Evolutionary conservation across 2,113 vertebrate species (phyloP).

Genomic region (Cinclus cinclus): DNA sequence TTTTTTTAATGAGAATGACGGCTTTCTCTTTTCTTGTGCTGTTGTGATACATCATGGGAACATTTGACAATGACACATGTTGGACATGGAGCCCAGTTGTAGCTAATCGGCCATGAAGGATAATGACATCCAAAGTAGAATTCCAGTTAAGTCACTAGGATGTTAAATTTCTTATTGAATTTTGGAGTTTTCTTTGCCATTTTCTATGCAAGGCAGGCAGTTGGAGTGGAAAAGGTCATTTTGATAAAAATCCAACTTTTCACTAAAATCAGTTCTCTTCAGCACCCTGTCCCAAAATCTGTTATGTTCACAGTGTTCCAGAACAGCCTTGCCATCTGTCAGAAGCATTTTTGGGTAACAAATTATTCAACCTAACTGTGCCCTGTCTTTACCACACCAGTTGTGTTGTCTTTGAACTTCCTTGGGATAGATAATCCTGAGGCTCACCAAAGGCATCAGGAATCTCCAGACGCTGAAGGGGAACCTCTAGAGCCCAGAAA

Average conservation of each 20-base stretch:
- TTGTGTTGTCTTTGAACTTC: neutral
- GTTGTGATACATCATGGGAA: neutral
- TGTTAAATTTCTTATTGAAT: neutral
- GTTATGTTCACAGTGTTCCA: slow-evolving; percentile 49
- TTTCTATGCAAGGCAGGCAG: slow-evolving; percentile 15
- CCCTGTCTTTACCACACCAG: neutral
- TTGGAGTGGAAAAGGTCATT: slow-evolving; percentile 39
- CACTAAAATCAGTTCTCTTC: slow-evolving; percentile 48
- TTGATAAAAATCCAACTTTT: slow-evolving; percentile 50
- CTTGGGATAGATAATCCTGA: neutral
- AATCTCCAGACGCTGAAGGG: neutral
- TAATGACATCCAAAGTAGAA: neutral
- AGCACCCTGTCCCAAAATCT: slow-evolving; percentile 49
- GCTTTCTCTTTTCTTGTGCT: neutral
- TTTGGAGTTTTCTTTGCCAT: neutral
- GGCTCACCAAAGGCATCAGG: neutral
- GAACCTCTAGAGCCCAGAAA: neutral
- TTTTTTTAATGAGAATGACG: neutral
- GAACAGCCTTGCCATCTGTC: slow-evolving; percentile 35
- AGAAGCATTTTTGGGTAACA: slow-evolving; percentile 54
- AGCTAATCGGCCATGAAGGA: neutral
- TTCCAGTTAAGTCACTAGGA: neutral
- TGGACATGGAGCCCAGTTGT: neutral
- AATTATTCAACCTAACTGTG: slow-evolving; percentile 43
- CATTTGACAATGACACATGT: neutral